phyloP scores from a whole-genome alignment of 2,888 invertebrate species.

The Tachystola acroxantha region DNA sequence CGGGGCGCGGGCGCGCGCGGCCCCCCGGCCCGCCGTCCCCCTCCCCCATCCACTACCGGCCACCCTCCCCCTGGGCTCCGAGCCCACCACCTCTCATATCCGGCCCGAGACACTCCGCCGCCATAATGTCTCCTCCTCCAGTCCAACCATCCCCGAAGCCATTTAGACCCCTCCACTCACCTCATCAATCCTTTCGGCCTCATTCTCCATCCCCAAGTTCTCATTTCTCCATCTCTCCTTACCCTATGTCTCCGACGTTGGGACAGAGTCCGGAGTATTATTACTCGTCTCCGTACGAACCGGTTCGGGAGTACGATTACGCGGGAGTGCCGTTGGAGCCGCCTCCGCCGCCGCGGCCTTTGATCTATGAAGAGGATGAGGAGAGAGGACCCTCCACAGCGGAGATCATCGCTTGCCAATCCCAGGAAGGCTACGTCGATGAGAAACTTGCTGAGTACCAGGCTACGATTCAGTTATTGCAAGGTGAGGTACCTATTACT shows the following conservation, averaged over 20 bases:
- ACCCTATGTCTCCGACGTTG: conserved; percentile 76
- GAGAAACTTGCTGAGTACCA: conserved; percentile 96
- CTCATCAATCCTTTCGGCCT: conserved; percentile 51
- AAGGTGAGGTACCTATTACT: conserved; percentile 81
- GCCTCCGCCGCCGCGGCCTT: conserved; percentile 83
- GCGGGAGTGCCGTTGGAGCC: conserved; percentile 88
- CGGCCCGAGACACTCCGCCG: conserved; percentile 75
- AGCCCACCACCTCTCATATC: conserved; percentile 86
- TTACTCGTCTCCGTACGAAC: conserved; percentile 77
- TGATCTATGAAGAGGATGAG: conserved; percentile 83
- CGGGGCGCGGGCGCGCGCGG: conserved; percentile 69
- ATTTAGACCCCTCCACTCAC: conserved; percentile 69
- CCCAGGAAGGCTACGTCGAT: conserved; percentile 96
- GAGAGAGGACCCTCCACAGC: conserved; percentile 91
- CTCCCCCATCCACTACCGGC: conserved; percentile 83
- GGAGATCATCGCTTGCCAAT: conserved; percentile 94
- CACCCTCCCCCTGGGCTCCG: conserved; percentile 86
- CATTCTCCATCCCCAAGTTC: conserved; percentile 71
- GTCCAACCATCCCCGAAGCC: conserved; percentile 75
- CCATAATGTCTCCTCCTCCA: conserved; percentile 77
- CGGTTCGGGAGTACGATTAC: conserved; percentile 82
- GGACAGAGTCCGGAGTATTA: conserved; percentile 80
- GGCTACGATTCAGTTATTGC: conserved; percentile 92
- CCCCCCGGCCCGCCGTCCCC: conserved; percentile 66
- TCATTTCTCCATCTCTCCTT: conserved; percentile 71